Conservation (phyloP, 1,140 invertebrate genomes). For the Brachionus paranguensis region DNA sequence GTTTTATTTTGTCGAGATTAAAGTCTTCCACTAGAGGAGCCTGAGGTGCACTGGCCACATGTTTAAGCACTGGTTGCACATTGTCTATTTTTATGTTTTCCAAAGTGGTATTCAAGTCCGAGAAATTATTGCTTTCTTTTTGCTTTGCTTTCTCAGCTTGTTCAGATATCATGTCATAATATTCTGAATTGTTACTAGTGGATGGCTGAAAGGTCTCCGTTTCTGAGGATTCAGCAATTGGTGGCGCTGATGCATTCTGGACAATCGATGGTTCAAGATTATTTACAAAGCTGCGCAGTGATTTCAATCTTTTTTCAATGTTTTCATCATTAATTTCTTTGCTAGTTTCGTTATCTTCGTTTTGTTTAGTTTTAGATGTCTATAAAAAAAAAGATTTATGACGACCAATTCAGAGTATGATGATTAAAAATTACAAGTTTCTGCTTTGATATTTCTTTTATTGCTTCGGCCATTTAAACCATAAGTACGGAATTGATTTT, state of each 20-base stretch:
- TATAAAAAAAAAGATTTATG: neutral
- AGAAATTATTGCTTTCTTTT: neutral
- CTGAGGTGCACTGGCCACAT: neutral
- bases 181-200: neutral
- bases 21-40: constrained; percentile 5
- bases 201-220: neutral
- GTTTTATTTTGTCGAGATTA: constrained; percentile 8
- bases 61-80: neutral
- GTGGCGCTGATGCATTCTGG: neutral
- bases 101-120: neutral
- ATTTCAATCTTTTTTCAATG: constrained; percentile 18
- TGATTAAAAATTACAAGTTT: neutral
- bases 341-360: neutral
- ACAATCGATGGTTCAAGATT: neutral
- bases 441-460: constrained; percentile 18
- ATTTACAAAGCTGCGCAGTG: constrained; percentile 7
- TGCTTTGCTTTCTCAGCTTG: neutral
- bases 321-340: neutral
- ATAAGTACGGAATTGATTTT: neutral
- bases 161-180: neutral
- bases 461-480: constrained; percentile 28
- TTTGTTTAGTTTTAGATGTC: neutral
- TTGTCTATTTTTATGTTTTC: neutral
- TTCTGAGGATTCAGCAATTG: neutral
- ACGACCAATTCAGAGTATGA: neutral